Base-by-base conservation (phyloP, 2,113 vertebrate genomes). In the Vidua macroura region DNA sequence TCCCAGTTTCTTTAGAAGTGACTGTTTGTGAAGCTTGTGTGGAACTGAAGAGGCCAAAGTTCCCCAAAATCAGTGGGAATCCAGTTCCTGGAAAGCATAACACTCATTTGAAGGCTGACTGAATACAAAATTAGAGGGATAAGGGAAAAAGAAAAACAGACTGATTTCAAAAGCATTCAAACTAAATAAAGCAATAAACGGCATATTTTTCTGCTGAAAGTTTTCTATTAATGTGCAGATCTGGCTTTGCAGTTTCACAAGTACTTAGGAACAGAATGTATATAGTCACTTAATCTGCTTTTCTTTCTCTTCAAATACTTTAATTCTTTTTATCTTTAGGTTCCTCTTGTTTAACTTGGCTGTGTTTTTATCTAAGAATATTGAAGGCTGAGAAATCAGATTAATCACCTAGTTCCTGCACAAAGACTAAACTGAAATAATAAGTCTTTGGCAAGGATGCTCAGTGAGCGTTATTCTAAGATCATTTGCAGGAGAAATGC, bases 311-410 rank as follows among this genome's bases (percentile, higher is more conserved):
- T 58, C 37, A 96, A 83, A 77, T 43, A 67, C 53, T 92, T 92
- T 21, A 44, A 11, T 41, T 15, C 28, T 92, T 95, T 93, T 68
- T 20, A 89, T 93, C 39, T 72, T 88, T 46, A 62, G 62, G 53
- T 81, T 83, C 33, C 22, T 86, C 58, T 73, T 88, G 59, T 63
- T 91, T 90, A 94, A 85, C 37, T 84, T 92, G 77, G 62, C 53
- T 75, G 14, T 59, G 20, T 62, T 64, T 86, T 94, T 55, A 93
- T 80, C 43, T 59, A 55, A n/a, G 69, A 84, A 92, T 43, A 41
- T 28, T 91, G 81, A 95, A 68, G 43, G 79, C 48, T 67, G n/a
- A 96, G 63, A 96, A 86, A 95, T 91, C 52, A 90, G 68, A 91
- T 73, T 85, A 75, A 86, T 79, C 52, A 72, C 11, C 10, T 15